Evolutionary conservation across 2,888 invertebrate species (phyloP).

Genomic region (Phortica magna): DNA sequence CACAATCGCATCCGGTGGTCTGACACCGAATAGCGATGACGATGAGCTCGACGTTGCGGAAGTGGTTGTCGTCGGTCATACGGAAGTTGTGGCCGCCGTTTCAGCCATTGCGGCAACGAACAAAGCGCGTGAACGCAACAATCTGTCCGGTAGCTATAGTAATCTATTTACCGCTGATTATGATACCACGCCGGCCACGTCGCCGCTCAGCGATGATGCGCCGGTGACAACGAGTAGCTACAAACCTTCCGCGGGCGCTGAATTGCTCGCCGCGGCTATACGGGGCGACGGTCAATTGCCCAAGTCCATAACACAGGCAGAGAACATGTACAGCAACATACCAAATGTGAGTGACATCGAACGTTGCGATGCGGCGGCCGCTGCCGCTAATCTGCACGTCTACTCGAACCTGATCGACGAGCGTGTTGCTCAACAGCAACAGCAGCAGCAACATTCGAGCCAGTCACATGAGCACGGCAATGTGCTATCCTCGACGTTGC

Average conservation of each 20-base stretch:
- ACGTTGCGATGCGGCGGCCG: constrained; percentile 45
- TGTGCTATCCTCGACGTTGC: constrained; percentile 74
- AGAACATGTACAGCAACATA: constrained; percentile 78
- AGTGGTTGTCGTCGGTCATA: constrained; percentile 72
- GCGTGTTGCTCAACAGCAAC: constrained; percentile 60
- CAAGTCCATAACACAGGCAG: constrained; percentile 73
- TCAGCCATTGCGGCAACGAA: constrained; percentile 74
- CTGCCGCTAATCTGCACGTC: constrained; percentile 74
- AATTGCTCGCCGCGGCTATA: constrained; percentile 66
- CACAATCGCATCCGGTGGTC: constrained; percentile 38
- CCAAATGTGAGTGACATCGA: constrained; percentile 60
- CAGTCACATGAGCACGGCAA: constrained; percentile 46
- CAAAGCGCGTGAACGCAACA: constrained; percentile 72
- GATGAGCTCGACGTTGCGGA: constrained; percentile 67
- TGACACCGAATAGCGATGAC: constrained; percentile 54
- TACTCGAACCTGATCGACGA: constrained; percentile 78
- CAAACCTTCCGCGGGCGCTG: constrained; percentile 59
- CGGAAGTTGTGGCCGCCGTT: constrained; percentile 76
- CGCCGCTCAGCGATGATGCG: constrained; percentile 41
- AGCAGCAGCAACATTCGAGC: constrained; percentile 31
- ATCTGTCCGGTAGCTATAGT: constrained; percentile 77
- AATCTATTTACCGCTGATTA: constrained; percentile 77
- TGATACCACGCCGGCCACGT: constrained; percentile 55
- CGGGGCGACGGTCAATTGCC: constrained; percentile 51
- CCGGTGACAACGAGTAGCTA: constrained; percentile 35